A percentile compares a stretch with the other conserved stretches of the same genome.
Conservation (phyloP, 1,140 invertebrate genomes). For the Prorops nasuta region DNA sequence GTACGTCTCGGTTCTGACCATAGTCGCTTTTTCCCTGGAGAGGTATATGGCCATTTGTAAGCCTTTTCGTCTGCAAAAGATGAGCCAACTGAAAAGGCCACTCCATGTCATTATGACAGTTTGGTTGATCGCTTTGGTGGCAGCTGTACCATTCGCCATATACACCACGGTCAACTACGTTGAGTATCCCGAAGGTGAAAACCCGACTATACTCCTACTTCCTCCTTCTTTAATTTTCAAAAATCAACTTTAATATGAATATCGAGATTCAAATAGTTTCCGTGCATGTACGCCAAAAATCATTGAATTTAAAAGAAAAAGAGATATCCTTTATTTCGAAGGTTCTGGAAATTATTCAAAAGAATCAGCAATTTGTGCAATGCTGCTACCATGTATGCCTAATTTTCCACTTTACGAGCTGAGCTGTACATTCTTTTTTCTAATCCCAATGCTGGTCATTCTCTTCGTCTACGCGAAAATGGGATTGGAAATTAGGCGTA, state of each 20-base stretch:
- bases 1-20: slow-evolving; percentile 85
- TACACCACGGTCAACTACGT: slow-evolving; percentile 70
- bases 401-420: slow-evolving; percentile 71
- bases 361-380: slow-evolving; percentile 76
- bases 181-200: slow-evolving; percentile 64
- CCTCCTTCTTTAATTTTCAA: too few species aligned
- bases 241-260: too few species aligned
- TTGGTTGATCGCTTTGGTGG: slow-evolving; percentile 75
- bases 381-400: slow-evolving; percentile 62
- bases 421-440: slow-evolving; percentile 78
- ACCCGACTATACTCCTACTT: too few species aligned
- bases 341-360: slow-evolving; percentile 33
- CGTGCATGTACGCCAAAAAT: too few species aligned
- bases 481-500: slow-evolving; percentile 65
- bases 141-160: slow-evolving; percentile 75
- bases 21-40: slow-evolving; percentile 83
- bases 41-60: slow-evolving; percentile 90
- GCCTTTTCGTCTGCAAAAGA: slow-evolving; percentile 74
- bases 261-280: too few species aligned
- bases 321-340: slow-evolving; percentile 10
- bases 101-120: slow-evolving; percentile 73
- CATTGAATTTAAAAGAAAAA: background rate
- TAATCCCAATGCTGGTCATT: slow-evolving; percentile 76
- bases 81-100: slow-evolving; percentile 76
- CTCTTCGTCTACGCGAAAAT: slow-evolving; percentile 73